Conservation (phyloP, 2,888 invertebrate species). For the Nysson spinosus region DNA sequence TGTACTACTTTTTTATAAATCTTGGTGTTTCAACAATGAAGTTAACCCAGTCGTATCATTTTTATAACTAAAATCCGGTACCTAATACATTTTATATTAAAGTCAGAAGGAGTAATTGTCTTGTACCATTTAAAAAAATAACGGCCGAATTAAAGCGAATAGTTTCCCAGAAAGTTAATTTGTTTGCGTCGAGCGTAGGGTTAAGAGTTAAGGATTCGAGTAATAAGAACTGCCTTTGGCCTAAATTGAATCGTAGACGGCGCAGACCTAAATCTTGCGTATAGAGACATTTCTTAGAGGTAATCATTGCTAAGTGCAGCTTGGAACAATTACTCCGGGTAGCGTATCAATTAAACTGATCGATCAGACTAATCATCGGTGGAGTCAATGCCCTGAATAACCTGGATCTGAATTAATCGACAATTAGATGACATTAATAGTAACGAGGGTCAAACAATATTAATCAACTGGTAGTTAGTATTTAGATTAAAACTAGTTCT, state of each 20-base stretch:
- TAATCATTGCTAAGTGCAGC: conserved; percentile 16
- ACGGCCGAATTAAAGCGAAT: no score
- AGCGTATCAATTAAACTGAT: conserved; percentile 45
- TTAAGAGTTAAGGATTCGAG: no score
- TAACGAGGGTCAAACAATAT: conserved; percentile 55
- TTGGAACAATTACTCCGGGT: conserved; percentile 24
- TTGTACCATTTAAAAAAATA: no score
- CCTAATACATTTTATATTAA: no score
- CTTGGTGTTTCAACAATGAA: no score
- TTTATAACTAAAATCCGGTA: no score
- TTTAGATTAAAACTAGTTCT: conserved; percentile 29
- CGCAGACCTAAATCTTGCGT: conserved; percentile 1
- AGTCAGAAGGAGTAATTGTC: no score
- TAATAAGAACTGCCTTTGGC: conserved; percentile 24
- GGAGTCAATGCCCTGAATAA: conserved; percentile 58
- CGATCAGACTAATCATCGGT: conserved; percentile 47
- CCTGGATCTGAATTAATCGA: conserved; percentile 63
- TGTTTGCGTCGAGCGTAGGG: no score
- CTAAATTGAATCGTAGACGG: conserved; percentile 3
- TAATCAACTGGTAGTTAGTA: conserved; percentile 40
- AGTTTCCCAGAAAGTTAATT: no score
- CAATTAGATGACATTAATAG: conserved; percentile 67
- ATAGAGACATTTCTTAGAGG: conserved; percentile 9
- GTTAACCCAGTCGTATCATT: no score
- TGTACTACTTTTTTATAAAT: no score